Evolutionary conservation across 2,888 invertebrate species (phyloP), one percentile per base, ranked within the genome.

Genomic region (Aspidiotus destructor): DNA sequence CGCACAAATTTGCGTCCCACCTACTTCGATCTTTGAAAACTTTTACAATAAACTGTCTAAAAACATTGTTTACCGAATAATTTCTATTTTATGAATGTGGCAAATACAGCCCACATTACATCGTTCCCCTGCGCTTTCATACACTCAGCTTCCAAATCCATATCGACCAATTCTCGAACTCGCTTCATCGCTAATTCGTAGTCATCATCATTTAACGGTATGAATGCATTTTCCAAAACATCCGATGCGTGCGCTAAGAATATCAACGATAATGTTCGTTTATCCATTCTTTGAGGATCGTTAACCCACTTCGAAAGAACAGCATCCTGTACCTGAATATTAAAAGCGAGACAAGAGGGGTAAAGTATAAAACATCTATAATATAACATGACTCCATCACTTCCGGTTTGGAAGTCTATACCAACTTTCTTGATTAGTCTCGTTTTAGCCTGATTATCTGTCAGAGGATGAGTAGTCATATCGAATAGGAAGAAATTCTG

Each of bases 391-490:
- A 5, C 5, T 28, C 15, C 2, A 5, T 28, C 28, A 28, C 28
- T 28, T 28, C 28, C 28, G 8, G 52, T 13, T 41, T 41, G n/a
- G n/a, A 10, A 40, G 42, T 53, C 17, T 40, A 57, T 40, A n/a
- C n/a, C 2, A 40, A 92, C 92, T 86, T 93, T 94, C 83, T 96
- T 97, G 71, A 99, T 94, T 76, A 99, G 85, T 75, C 95, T 89
- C 76, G 90, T 89, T 83, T 99, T 99, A 68, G 93, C 88, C 73
- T 88, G 85, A 80, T 92, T 92, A 78, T 99, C 97, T 72, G 92
- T 94, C 71, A 99, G 83, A 54, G 99, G 99, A 83, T 99, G 99
- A 74, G 99, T 99, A 68, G 99, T 99, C 97, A 99, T 99, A 81
- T 99, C 99, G 79, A 99, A 99, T 69, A 99, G 83, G 75, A 99